Evolutionary conservation across 2,888 invertebrate species (phyloP).

Genomic region (Sceliomorpha sp.): DNA sequence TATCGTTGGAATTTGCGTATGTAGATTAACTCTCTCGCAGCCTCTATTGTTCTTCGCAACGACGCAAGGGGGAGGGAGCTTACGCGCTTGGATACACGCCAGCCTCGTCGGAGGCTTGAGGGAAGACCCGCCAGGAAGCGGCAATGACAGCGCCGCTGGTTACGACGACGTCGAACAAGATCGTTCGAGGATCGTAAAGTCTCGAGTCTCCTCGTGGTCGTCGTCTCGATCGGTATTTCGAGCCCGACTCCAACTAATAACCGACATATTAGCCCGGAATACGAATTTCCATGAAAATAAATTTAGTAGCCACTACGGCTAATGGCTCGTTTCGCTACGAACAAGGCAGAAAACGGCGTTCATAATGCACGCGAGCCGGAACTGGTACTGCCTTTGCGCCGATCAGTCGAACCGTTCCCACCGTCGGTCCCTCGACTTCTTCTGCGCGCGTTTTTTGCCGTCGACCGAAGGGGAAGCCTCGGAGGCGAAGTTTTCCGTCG

Average conservation of each 20-base stretch:
- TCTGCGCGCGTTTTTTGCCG: constrained; percentile 13
- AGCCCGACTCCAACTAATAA: constrained; percentile 19
- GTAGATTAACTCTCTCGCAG: constrained; percentile 72
- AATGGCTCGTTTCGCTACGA: background rate
- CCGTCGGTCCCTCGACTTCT: constrained; percentile 10
- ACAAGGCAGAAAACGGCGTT: background rate
- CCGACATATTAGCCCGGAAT: too few relatives aligned
- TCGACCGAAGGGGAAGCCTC: constrained; percentile 1
- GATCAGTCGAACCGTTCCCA: constrained; percentile 26
- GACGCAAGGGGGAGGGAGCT: constrained; percentile 55
- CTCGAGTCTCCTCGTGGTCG: constrained; percentile 9
- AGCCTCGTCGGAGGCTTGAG: constrained; percentile 31
- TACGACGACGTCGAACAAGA: constrained; percentile 46
- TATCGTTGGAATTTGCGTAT: constrained; percentile 75
- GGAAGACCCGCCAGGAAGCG: constrained; percentile 50
- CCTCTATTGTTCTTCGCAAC: constrained; percentile 71
- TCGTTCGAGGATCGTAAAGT: constrained; percentile 47
- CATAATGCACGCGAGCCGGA: too few relatives aligned
- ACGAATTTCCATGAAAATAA: constrained; percentile 8
- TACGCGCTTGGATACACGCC: constrained; percentile 30
- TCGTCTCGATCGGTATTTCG: constrained; percentile 16
- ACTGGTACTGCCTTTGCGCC: too few relatives aligned
- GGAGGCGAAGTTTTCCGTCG: constrained; percentile 32
- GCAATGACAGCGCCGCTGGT: constrained; percentile 55
- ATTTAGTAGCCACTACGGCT: background rate